Percentiles rank a stretch among this genome's conserved stretches.
Conservation (phyloP, 2,113 vertebrate species). For the Ascaphus truei region DNA sequence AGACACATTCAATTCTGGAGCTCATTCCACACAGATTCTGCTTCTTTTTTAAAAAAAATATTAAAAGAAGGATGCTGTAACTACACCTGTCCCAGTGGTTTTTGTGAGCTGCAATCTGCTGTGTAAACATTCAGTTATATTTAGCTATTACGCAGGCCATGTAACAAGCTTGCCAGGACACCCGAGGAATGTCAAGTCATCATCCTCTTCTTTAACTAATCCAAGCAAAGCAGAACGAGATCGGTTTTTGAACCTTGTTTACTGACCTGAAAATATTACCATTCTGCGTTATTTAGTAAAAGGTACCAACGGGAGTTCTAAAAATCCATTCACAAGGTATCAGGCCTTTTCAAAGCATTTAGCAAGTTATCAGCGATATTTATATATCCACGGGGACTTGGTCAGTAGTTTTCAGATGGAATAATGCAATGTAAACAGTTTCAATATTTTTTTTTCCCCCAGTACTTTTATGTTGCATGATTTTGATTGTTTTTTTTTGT, state of each 20-base stretch:
- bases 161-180: not conserved
- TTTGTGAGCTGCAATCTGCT: not conserved
- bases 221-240: not conserved
- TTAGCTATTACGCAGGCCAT: not conserved
- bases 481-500: slow-evolving; percentile 12
- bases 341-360: not conserved
- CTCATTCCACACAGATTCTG: not conserved
- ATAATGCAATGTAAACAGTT: slow-evolving; percentile 1
- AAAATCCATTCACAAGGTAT: not conserved
- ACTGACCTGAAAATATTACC: not conserved
- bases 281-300: not conserved
- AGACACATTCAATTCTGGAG: not conserved
- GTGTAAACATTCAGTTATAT: not conserved
- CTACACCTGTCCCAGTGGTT: not conserved
- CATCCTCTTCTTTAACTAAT: not conserved
- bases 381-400: not conserved
- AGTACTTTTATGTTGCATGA: slow-evolving; percentile 5
- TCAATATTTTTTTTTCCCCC: slow-evolving; percentile 15
- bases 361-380: not conserved
- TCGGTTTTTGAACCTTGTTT: not conserved
- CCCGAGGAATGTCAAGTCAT: not conserved
- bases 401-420: not conserved
- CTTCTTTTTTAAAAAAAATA: too few relatives aligned
- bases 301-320: too few relatives aligned
- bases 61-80: not conserved